Evolutionary conservation across 1,140 invertebrate genomes (phyloP), one percentile per base, ranked within the genome.

Genomic region (Diprion similis): DNA sequence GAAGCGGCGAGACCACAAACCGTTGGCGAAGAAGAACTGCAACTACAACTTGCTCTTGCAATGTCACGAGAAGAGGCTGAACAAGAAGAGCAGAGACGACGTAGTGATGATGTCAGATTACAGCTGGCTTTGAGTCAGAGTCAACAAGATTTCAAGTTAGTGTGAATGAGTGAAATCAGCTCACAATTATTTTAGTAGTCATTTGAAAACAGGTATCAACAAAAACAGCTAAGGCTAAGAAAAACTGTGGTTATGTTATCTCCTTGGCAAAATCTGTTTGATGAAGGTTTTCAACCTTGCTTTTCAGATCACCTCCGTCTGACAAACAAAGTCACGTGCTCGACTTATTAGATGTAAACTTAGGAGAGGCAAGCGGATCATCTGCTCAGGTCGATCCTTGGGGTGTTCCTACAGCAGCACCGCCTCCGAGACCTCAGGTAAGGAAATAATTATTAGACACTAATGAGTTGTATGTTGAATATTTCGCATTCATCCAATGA

Each of bases 51-150:
- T 80, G 98, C 98, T 46, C 89, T 99, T 82, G 98, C 98, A 66
- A 98, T 99, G 95, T 98, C 96, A 70, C 93, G 98, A 75, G 98
- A 99, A 87, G 98, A 99, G 89, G 97, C 98, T 45, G 98, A 99
- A 82, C 94, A 98, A 84, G 97, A 99, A 83, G 95, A 99, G 87
- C 93, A 97, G 79, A 93, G 97, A 85, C 91, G 96, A 68, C 92
- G 96, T 75, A 96, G 95, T 79, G 97, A 99, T 86, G 97, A 98
- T 85, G 94, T 99, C 68, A 91, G 97, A 78, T 90, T 99, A 75
- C 96, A 98, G 88, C 91, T 99, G 85, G 98, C 97, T 0, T 89
- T 98, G 65, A 96, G 95, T 83, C 96, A 98, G 89, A 97, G 95
- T 86, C 93, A 97, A 87, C 94, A 97, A 86, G 95, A 97, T 86